phyloP scores from a whole-genome alignment of 2,888 invertebrate species.

The Trachelus tabidus region DNA sequence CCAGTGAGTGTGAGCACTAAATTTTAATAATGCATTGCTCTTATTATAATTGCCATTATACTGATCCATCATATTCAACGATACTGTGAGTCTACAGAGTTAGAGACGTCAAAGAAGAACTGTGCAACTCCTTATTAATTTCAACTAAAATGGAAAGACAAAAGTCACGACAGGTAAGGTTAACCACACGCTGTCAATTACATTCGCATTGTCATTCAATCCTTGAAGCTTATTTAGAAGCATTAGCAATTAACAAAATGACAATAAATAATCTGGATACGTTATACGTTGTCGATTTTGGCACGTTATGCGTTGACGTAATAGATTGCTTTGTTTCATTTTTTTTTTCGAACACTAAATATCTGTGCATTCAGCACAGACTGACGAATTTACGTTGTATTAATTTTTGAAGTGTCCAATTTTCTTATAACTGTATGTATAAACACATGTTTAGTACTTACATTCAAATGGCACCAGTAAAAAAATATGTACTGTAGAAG shows the following conservation, averaged over 20 bases:
- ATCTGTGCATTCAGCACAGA: background rate
- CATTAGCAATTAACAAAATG: background rate
- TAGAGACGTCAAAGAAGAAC: background rate
- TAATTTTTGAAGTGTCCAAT: background rate
- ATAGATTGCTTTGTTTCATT: background rate
- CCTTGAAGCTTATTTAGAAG: background rate
- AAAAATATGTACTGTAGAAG: slow-evolving; percentile 40
- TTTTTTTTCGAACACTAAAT: background rate
- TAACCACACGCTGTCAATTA: background rate
- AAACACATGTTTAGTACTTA: background rate
- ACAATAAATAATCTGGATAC: background rate
- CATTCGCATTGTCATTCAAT: background rate
- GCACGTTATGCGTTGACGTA: background rate
- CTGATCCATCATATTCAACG: background rate
- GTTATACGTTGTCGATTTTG: background rate
- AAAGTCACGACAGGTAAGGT: slow-evolving; percentile 43
- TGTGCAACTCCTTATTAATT: slow-evolving; percentile 8
- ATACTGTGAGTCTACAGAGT: background rate
- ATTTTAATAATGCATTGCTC: slow-evolving; percentile 1
- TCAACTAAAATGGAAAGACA: slow-evolving; percentile 47
- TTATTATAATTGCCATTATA: background rate
- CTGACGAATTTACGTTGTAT: background rate
- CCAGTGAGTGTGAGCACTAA: background rate
- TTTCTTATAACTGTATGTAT: background rate
- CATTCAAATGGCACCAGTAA: background rate